Conservation (phyloP, 1,140 invertebrate species). For the Geopemphigus sp. region DNA sequence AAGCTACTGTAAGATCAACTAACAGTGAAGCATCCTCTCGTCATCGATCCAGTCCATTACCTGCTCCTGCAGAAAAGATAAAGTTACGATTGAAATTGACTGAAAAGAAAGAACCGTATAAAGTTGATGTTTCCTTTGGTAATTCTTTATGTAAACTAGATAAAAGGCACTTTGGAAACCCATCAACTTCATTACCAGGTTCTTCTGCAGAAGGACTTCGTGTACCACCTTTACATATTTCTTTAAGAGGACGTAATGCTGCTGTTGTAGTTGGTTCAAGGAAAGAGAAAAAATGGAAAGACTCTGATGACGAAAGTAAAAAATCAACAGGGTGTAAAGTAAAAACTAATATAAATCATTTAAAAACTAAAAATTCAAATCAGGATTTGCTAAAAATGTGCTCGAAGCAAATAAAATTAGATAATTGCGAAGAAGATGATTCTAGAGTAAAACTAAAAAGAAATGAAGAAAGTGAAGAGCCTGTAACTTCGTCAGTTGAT, state of each 20-base stretch:
- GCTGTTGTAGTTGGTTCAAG: constrained; percentile 82
- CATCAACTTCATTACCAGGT: constrained; percentile 12
- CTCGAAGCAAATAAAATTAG: constrained; percentile 44
- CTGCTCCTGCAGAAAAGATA: constrained; percentile 66
- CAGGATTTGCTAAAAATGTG: constrained; percentile 45
- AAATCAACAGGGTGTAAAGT: constrained; percentile 48
- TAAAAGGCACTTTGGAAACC: constrained; percentile 37
- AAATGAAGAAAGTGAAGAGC: constrained; percentile 30
- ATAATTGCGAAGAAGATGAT: constrained; percentile 41
- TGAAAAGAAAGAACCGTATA: constrained; percentile 79
- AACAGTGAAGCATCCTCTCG: constrained; percentile 57
- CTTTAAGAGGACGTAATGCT: constrained; percentile 77
- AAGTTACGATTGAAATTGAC: constrained; percentile 74
- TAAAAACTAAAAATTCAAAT: constrained; percentile 41
- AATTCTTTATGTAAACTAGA: constrained; percentile 57
- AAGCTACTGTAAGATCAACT: constrained; percentile 62
- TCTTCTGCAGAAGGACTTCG: constrained; percentile 63
- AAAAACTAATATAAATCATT: constrained; percentile 33
- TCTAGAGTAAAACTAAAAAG: constrained; percentile 43
- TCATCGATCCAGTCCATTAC: constrained; percentile 51
- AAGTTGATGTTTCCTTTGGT: constrained; percentile 73
- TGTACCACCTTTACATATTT: constrained; percentile 86
- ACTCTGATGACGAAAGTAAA: constrained; percentile 49
- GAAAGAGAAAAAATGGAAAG: constrained; percentile 65
- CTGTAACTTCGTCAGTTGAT: constrained; percentile 52